Evolutionary conservation across 2,113 vertebrate species (phyloP).

Genomic region (Hippocampus barbouri): DNA sequence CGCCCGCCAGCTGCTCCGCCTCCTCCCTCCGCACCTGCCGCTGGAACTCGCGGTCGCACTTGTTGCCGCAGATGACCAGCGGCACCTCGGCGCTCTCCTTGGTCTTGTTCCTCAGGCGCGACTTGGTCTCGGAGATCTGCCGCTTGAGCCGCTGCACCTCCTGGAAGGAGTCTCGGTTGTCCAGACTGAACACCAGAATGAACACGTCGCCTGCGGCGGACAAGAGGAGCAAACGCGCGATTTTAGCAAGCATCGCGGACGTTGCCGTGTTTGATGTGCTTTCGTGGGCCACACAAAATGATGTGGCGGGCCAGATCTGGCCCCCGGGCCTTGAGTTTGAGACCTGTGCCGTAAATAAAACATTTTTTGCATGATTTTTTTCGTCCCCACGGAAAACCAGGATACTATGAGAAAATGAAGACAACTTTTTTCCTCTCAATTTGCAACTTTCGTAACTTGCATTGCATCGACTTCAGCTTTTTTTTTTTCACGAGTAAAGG

Average conservation of each 20-base stretch:
- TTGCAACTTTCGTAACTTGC: no score
- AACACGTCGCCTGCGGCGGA: constrained; percentile 86
- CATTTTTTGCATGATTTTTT: no score
- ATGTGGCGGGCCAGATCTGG: no score
- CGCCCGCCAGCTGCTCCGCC: constrained; percentile 81
- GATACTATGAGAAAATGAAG: no score
- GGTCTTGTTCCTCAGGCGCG: constrained; percentile 91
- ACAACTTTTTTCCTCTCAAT: no score
- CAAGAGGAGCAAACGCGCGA: not conserved
- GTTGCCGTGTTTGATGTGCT: no score
- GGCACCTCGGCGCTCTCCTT: constrained; percentile 90
- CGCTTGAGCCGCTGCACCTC: constrained; percentile 92
- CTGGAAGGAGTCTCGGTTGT: constrained; percentile 92
- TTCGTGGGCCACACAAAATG: no score
- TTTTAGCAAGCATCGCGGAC: not conserved
- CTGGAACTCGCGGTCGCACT: constrained; percentile 87
- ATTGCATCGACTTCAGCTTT: no score
- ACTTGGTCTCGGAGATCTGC: constrained; percentile 95
- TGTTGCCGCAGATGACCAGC: constrained; percentile 95
- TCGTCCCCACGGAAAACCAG: no score
- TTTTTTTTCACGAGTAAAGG: no score
- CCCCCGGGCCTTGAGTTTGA: no score
- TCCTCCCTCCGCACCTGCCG: constrained; percentile 85
- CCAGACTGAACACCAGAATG: constrained; percentile 94
- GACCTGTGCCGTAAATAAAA: no score